Evolutionary conservation across 2,797 vertebrate species (phyloP).

Genomic region (Anguilla obscura): DNA sequence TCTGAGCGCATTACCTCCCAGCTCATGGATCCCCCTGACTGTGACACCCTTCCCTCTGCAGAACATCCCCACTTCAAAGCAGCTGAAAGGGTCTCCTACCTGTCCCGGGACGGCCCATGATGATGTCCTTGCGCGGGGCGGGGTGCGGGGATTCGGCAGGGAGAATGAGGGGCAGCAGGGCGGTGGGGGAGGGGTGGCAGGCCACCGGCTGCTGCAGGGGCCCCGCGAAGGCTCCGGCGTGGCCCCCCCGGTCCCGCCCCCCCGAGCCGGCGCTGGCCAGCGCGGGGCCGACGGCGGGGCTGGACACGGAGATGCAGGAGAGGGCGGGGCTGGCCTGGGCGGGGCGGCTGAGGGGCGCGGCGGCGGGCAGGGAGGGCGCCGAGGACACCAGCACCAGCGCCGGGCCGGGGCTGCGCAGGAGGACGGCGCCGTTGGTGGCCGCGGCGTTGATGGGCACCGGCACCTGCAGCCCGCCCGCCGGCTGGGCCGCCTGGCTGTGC

Average conservation of each 20-base stretch:
- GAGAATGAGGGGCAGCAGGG: conserved; percentile 87
- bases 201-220: conserved; percentile 87
- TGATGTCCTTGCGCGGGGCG: conserved; percentile 87
- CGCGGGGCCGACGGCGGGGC: conserved; percentile 58
- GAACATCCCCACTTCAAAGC: background rate
- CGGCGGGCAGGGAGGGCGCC: conserved; percentile 61
- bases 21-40: background rate
- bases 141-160: conserved; percentile 85
- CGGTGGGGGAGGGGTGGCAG: conserved; percentile 89
- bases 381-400: conserved; percentile 76
- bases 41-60: background rate
- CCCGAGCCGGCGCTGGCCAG: conserved; percentile 62
- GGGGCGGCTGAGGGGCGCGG: conserved; percentile 53
- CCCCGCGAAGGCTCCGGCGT: conserved; percentile 65
- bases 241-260: conserved; percentile 58
- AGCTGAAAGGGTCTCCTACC: conserved; percentile 70
- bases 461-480: conserved; percentile 70
- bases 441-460: conserved; percentile 81
- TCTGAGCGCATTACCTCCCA: background rate
- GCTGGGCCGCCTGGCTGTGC: conserved; percentile 56
- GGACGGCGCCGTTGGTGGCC: conserved; percentile 68
- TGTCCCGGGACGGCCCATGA: conserved; percentile 92
- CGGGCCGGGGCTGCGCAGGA: conserved; percentile 71
- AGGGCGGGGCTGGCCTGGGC: conserved; percentile 68
- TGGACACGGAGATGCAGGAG: conserved; percentile 67